Evolutionary conservation across 2,797 vertebrate genomes (phyloP).

Genomic region (Caiman crocodilus): DNA sequence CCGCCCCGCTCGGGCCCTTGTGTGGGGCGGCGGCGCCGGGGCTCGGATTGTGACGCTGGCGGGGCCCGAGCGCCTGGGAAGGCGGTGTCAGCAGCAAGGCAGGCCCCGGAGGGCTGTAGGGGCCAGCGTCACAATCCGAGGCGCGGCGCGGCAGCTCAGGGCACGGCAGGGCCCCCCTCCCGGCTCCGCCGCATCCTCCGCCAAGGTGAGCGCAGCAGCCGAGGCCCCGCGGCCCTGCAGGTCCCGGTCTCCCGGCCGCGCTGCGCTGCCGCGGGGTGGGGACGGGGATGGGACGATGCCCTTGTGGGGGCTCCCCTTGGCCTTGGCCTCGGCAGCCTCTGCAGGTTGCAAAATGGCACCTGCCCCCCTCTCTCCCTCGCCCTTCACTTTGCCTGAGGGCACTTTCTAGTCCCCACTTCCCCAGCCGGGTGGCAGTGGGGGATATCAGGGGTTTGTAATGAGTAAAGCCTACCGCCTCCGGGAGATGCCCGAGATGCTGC

Average conservation of each 20-base stretch:
- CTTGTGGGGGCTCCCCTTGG: no score
- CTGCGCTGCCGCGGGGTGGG: background rate
- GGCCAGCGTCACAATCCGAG: no score
- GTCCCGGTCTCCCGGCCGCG: background rate
- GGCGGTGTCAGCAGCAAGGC: background rate
- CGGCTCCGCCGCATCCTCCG: background rate
- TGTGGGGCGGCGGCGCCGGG: conserved; percentile 27
- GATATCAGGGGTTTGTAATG: no score
- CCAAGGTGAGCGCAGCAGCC: conserved; percentile 42
- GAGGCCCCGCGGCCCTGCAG: background rate
- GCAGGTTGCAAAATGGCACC: conserved; percentile 69
- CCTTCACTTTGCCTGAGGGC: background rate
- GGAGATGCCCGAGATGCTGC: no score
- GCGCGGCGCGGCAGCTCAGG: no score
- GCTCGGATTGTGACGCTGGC: conserved; percentile 50
- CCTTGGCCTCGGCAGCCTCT: background rate
- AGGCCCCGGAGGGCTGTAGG: background rate
- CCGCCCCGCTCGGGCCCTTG: conserved; percentile 40
- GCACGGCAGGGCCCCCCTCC: no score
- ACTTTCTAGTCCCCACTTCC: no score
- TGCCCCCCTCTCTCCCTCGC: background rate
- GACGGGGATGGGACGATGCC: no score
- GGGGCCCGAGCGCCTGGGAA: conserved; percentile 57
- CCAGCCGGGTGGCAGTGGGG: no score
- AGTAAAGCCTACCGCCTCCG: no score